Conservation (phyloP, 2,113 vertebrate genomes). For the Zosterops pallidus region DNA sequence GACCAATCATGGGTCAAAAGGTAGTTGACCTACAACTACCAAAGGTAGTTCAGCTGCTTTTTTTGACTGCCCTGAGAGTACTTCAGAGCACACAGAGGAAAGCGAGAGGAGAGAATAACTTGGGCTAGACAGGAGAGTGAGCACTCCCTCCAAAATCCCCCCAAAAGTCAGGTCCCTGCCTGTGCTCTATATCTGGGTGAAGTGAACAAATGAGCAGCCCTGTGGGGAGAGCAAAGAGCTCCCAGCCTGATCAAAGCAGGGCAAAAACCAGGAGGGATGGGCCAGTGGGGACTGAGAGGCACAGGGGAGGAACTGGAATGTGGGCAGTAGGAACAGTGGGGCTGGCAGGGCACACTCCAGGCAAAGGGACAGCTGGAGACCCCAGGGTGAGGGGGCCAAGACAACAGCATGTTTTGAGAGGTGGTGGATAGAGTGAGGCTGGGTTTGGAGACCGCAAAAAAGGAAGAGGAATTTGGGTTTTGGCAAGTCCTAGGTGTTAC, state of each 20-base stretch:
- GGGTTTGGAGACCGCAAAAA: background rate
- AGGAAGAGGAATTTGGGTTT: background rate
- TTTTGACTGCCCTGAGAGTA: background rate
- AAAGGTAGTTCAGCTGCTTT: background rate
- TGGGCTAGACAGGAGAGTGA: background rate
- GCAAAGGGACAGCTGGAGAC: background rate
- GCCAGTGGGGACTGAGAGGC: rapidly evolving
- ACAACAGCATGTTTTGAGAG: background rate
- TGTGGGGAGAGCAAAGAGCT: background rate
- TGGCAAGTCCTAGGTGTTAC: background rate
- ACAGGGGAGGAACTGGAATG: rapidly evolving
- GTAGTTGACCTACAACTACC: background rate
- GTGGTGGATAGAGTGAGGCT: background rate
- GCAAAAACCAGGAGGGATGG: rapidly evolving
- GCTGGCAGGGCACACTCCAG: background rate
- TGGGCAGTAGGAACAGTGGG: background rate
- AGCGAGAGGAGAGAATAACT: background rate
- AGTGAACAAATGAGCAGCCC: background rate
- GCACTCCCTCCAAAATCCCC: background rate
- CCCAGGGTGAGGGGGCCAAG: rapidly evolving
- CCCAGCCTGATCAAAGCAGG: background rate
- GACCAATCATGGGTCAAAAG: background rate
- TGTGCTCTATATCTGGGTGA: background rate
- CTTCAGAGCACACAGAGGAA: background rate
- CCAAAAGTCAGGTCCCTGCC: background rate